Base-by-base conservation (phyloP, 2,113 vertebrate species). In the Nestor notabilis region DNA sequence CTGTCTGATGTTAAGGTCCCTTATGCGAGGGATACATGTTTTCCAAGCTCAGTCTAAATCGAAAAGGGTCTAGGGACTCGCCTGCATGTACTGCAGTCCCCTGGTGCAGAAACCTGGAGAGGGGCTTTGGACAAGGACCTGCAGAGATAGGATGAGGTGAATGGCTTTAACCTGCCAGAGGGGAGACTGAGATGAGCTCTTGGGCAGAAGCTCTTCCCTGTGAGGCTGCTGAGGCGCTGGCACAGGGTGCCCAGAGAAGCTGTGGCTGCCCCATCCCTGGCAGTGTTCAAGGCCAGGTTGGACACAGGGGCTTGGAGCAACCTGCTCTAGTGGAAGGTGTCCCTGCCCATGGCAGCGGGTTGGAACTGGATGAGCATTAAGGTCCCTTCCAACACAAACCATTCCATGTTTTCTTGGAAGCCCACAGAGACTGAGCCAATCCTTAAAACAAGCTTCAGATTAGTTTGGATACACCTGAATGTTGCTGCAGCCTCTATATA, bases 1-100 rank as follows among this genome's bases (percentile, higher is more conserved):
- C 28, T 18, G 25, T 8, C 24, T 5, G 41, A 56, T 1, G 0
- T 4, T 8, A 15, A 46, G 23, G 28, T 2, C 3, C 1, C 29
- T 58, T 7, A 28, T 39, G 10, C 28, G 35, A 35, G 5, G 12
- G 27, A 21, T 7, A 10, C 1, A 1, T 0, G 8, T 72, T 55
- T 69, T 44, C 66, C 31, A 61, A 65, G 24, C 31, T 39, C 21
- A 5, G 2, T 6, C 49, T 61, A 43, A 74, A 75, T 31, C 21
- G 20, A 0, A 1, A 19, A 86, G 37, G 9, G 8, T 11, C 10
- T 0, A 28, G 14, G 13, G 5, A 12, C 17, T 15, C 16, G 10
- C 4, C 18, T 18, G 24, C 9, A 3, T 0, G 2, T 4, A 2
- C 50, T 13, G 28, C 20, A 29, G 21, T 5, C 11, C 43, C 19